Conservation (phyloP, 2,113 vertebrate species). For the Rafetus swinhoei region DNA sequence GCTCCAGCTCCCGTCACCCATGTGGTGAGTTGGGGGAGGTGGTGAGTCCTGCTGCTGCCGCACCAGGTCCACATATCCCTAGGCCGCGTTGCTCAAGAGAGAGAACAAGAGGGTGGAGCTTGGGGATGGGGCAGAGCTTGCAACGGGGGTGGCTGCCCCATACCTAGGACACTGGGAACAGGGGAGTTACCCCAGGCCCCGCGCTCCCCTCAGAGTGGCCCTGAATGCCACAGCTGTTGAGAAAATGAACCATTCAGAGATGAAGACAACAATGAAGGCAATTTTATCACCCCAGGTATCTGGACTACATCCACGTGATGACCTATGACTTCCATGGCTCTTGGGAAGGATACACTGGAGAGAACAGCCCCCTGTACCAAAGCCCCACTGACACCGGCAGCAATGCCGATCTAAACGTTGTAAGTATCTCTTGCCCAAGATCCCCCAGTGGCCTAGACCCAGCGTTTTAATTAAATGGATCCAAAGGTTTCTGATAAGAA, state of each 20-base stretch:
- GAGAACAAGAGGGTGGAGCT: no score
- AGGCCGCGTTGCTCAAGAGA: no score
- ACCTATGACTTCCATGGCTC: conserved; percentile 83
- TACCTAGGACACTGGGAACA: no score
- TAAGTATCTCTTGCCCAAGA: conserved; percentile 58
- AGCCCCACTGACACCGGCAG: conserved; percentile 66
- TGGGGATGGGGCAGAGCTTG: no score
- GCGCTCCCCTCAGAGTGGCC: no score
- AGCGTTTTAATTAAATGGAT: neutral
- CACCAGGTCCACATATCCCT: no score
- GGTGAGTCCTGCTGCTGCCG: no score
- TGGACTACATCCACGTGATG: conserved; percentile 87
- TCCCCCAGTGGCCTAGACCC: neutral
- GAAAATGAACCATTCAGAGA: neutral
- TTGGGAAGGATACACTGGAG: conserved; percentile 77
- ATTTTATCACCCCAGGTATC: conserved; percentile 61
- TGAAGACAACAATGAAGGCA: rapidly evolving
- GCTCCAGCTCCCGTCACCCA: no score
- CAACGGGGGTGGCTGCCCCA: no score
- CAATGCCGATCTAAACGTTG: conserved; percentile 72
- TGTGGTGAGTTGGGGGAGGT: no score
- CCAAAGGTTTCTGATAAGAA: neutral
- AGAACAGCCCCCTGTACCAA: conserved; percentile 85
- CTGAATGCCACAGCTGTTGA: no score
- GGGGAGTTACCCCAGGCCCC: no score